Evolutionary conservation across 2,888 invertebrate species (phyloP), one percentile per base, ranked within the genome.

Genomic region (Xanthia togata): DNA sequence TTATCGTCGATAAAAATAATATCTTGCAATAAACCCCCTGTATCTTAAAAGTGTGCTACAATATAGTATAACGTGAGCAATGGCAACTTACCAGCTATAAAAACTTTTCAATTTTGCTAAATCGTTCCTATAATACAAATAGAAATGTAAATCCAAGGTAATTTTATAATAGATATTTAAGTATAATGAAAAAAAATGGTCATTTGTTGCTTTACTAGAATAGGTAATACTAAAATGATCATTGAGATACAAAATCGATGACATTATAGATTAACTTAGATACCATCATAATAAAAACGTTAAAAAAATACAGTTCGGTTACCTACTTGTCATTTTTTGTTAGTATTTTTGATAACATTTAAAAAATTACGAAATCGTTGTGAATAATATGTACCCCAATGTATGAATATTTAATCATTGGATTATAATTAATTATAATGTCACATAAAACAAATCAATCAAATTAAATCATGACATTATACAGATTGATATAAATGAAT

Each of bases 1-100:
- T 78, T 77, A 64, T 78, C 38, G 5, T 4, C 11, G 62, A 70
- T 77, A 55, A 47, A 44, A 38, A 44, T 11, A 20, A 73, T 47
- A 63, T 38, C 31, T 20, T n/a, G 23, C 12, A 35, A 71, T 77
- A 78, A 70, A 71, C 38, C 17, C 31, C 35, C 63, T 38, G 62
- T 63, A 62, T 31, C 38, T 17, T 4, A 20, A 62, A 50, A 50
- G 50, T 53, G 17, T 71, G 23, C 14, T 31, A 60, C 17, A 50
- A 35, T 70, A 50, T 8, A 31, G 4, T 17, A 53, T n/a, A 55
- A 12, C 23, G 11, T 3, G 53, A n/a, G 53, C 11, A 53, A 55
- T 12, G 4, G 55, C 55, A 55, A 26, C 20, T 8, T 65, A 68
- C 8, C 26, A 35, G 26, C 38, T 20, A 38, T 11, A 26, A 55